Base-by-base conservation (phyloP, 2,113 vertebrate genomes). In the Xyrauchen texanus region DNA sequence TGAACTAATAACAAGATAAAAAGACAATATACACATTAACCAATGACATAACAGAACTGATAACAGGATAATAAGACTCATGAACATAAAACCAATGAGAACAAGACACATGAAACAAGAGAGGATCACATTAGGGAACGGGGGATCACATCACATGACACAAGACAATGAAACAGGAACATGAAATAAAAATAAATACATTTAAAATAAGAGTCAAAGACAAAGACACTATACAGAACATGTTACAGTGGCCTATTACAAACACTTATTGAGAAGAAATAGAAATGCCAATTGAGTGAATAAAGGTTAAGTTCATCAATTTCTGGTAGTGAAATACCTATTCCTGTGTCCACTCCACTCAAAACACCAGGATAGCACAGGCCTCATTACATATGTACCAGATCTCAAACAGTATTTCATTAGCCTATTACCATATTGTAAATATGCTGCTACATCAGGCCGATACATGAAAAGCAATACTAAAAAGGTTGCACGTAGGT, bases 361-460 rank as follows among this genome's bases (percentile, higher is more conserved):
- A 34, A 34, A 34, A 34, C 21, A 34, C 21, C 1, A 34, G 21
- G 21, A 62, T 62, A 74, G 71, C 9, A 11, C 58, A 49, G 12
- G 47, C 68, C 51, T 71, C 81, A 80, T 84, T 90, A 83, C 91
- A 92, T 90, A 90, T 93, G 89, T 86, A 71, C 88, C 13, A 65
- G 81, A 77, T 88, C 72, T 64, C 63, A 82, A 87, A 85, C 85
- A 74, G 87, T 81, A 88, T 89, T 89, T 89, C 75, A 90, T 91
- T 90, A 90, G 90, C 88, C 89, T 89, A 91, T 91, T 87, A 92
- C 89, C 90, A 91, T 87, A 86, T 90, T 91, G 91, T 90, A 92
- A 91, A 91, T 91, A 90, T 88, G 89, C 76, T 79, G 85, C 89
- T 85, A 89, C 87, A 92, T 90, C 87, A 86, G 85, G 89, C 84